Evolutionary conservation across 2,797 vertebrate genomes (phyloP), one percentile per base, ranked within the genome.

Genomic region (Lates japonicus): DNA sequence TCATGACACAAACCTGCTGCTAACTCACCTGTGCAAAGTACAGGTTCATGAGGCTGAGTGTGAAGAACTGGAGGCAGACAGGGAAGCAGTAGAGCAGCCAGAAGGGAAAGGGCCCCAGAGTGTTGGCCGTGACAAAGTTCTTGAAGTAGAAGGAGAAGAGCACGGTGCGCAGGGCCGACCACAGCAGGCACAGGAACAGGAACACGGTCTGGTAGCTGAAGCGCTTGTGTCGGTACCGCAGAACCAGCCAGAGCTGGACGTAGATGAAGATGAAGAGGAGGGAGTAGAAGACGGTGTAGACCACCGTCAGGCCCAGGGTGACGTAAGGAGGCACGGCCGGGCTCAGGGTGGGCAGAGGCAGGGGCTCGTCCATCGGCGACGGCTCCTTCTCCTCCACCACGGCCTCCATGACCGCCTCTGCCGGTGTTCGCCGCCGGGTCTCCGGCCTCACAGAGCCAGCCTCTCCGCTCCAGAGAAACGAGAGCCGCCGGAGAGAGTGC

Each of bases 31-130:
- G 97, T 49, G 96, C 96, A 84, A 98, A 98, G 94, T 99, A 99
- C 19, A 99, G 95, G 93, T 99, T 99, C 97, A 99, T 97, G 88
- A 99, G 95, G 77, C 97, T 96, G 91, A 99, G 96, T 0, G 97
- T 99, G 95, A 99, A 98, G 96, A 99, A 99, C 96, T 99, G 98
- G 33, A 99, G 97, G 92, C 98, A 99, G 60, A 99, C 97, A 0
- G 98, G 98, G 85, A 97, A 97, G 94, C 98, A 99, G 93, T 98
- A 99, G 64, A 99, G 97, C 86, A 99, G 96, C 98, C 98, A 99
- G 95, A 98, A 99, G 88, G 96, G 91, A 78, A 99, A 97, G 25
- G 98, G 97, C 11, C 95, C 94, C 82, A 99, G 88, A 17, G 95
- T 95, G 90, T 98, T 99, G 87, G 97, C 97, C 16, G 95, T 96